Conservation (phyloP, 2,888 invertebrate species). For the Nycteola revayana region DNA sequence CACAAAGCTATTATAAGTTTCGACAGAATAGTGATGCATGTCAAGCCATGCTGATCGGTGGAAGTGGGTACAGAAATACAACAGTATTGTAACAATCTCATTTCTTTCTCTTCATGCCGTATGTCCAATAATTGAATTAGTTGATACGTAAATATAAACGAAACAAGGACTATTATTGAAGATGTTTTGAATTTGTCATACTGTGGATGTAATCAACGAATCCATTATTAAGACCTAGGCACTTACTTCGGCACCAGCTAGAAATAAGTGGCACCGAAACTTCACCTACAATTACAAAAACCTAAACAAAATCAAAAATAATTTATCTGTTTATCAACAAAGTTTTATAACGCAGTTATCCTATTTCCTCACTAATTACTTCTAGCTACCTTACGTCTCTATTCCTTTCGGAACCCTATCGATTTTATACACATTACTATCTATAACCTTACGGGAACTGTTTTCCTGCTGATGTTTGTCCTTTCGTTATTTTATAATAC, state of each 20-base stretch:
- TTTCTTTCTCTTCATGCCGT: conserved; percentile 5
- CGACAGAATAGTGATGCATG: conserved; percentile 17
- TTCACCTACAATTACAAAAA: conserved; percentile 40
- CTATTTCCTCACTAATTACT: conserved; percentile 61
- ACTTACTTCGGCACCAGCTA: too few relatives aligned
- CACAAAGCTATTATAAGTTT: conserved; percentile 25
- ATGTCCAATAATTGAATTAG: conserved; percentile 5
- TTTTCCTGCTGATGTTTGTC: conserved; percentile 23
- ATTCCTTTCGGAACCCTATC: conserved; percentile 44
- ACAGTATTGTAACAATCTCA: conserved; percentile 11
- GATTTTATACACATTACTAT: conserved; percentile 41
- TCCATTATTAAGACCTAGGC: too few relatives aligned
- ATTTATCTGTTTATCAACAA: conserved; percentile 55
- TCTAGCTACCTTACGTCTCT: conserved; percentile 68
- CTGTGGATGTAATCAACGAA: too few relatives aligned
- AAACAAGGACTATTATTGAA: too few relatives aligned
- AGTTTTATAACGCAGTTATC: conserved; percentile 50
- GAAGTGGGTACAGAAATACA: conserved; percentile 15
- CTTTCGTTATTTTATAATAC: conserved; percentile 29
- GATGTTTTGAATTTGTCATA: too few relatives aligned
- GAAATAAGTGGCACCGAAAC: conserved; percentile 15
- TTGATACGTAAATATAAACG: too few relatives aligned
- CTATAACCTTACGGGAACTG: conserved; percentile 25
- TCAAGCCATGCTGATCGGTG: conserved; percentile 28
- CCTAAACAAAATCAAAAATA: conserved; percentile 54